Base-by-base conservation (phyloP, 2,888 invertebrate species). In the Sinelater perroti region DNA sequence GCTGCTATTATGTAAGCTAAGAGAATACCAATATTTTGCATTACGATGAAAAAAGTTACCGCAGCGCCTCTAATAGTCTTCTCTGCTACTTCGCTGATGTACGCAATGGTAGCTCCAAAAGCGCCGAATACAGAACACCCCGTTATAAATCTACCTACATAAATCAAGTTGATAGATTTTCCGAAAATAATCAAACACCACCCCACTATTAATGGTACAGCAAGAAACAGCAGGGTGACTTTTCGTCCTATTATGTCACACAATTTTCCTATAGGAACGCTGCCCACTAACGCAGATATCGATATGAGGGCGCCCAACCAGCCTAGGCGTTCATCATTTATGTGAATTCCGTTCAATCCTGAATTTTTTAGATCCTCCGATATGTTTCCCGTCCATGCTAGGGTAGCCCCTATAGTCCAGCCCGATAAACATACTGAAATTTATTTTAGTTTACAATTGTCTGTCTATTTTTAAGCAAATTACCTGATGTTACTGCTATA, bases 31-130 rank as follows among this genome's bases (percentile, higher is more conserved):
- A n/a, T n/a, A n/a, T n/a, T n/a, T n/a, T n/a, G n/a, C n/a, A n/a
- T n/a, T n/a, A n/a, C n/a, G n/a, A n/a, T n/a, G n/a, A n/a, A n/a
- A n/a, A n/a, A n/a, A n/a, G n/a, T n/a, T n/a, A n/a, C n/a, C n/a
- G n/a, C n/a, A n/a, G n/a, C 87, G 85, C n/a, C n/a, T n/a, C n/a
- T n/a, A n/a, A n/a, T n/a, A n/a, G n/a, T 85, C 66, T 88, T 90
- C 66, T 93, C 89, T 0, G 94, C 87, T 36, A 93, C 93, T 81
- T 97, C 97, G 31, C 87, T 89, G 3, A 88, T 89, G 73, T 93
- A 93, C 0, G 95, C 95, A 0, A 89, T 90, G 0, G 90, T 88
- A 13, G 93, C 87, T 68, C 92, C 92, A 70, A 90, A 90, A 1
- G 92, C 90, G 14, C 93, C 93, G 20, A n/a, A n/a, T n/a, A 87